Conservation (phyloP, 1,140 invertebrate genomes). For the Pantala flavescens region DNA sequence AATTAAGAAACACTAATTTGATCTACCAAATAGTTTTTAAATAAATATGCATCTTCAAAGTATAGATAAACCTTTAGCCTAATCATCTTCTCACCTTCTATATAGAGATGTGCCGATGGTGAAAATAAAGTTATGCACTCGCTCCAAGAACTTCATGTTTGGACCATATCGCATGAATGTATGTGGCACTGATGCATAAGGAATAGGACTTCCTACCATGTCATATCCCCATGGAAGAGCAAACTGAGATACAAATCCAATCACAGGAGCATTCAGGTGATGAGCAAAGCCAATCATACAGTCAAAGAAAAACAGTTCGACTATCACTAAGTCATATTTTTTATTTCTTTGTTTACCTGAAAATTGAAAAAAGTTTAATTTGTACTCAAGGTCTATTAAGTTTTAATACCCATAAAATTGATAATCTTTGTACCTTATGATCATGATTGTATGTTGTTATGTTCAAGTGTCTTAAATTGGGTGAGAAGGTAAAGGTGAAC, state of each 20-base stretch:
- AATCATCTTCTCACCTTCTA: neutral
- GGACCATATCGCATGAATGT: neutral
- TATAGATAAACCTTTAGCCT: too few species aligned
- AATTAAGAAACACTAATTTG: too few species aligned
- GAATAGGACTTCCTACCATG: neutral
- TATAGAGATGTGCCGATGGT: neutral
- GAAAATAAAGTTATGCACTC: neutral
- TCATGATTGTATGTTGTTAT: too few species aligned
- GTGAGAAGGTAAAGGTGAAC: too few species aligned
- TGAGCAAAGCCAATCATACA: slow-evolving; percentile 45
- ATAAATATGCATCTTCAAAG: too few species aligned
- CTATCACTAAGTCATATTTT: slow-evolving; percentile 28
- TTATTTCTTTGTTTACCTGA: too few species aligned
- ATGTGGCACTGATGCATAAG: neutral
- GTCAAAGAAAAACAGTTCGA: slow-evolving; percentile 34
- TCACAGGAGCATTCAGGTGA: slow-evolving; percentile 14
- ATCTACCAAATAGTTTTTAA: too few species aligned
- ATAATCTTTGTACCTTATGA: too few species aligned
- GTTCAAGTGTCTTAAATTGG: too few species aligned
- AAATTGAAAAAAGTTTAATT: too few species aligned
- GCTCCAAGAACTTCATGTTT: neutral
- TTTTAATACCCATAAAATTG: too few species aligned
- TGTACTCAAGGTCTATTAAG: too few species aligned
- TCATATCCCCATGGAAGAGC: neutral
- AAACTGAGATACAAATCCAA: neutral